Percentiles rank a stretch among this genome's conserved stretches.
Conservation (phyloP, 2,113 vertebrate genomes). For the Sebastes schlegelii region DNA sequence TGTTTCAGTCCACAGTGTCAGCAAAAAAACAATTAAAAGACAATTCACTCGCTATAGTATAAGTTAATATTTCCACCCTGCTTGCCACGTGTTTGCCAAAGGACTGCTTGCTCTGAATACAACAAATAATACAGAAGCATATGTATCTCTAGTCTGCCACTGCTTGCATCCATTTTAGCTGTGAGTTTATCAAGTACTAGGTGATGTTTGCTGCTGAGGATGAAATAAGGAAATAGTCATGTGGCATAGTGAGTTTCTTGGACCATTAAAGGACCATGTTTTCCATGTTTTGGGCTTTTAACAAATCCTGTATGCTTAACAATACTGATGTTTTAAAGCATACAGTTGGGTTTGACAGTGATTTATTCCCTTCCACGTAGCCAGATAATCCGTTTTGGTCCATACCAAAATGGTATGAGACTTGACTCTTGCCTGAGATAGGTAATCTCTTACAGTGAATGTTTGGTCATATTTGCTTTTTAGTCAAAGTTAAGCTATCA, state of each 20-base stretch:
- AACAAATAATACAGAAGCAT: neutral
- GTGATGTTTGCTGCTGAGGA: constrained; percentile 11
- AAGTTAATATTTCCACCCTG: constrained; percentile 28
- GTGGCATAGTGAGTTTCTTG: constrained; percentile 2
- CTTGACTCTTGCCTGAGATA: neutral
- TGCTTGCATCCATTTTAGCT: constrained; percentile 30
- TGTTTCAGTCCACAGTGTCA: constrained; percentile 26
- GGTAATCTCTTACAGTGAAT: neutral
- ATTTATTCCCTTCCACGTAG: neutral
- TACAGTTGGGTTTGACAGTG: neutral
- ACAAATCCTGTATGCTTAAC: neutral
- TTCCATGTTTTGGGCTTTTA: constrained; percentile 16
- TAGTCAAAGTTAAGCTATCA: constrained; percentile 6
- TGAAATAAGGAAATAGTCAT: constrained; percentile 1
- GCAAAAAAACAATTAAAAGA: constrained; percentile 8
- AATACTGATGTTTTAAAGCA: constrained; percentile 1
- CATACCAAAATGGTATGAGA: neutral
- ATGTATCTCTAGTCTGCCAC: neutral
- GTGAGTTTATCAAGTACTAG: neutral
- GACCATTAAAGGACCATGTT: neutral
- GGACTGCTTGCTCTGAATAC: constrained; percentile 32
- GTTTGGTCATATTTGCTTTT: neutral
- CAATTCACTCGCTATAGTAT: constrained; percentile 8
- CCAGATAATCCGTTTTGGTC: neutral
- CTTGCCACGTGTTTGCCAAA: constrained; percentile 52